Base-by-base conservation (phyloP, 2,888 invertebrate species). In the Cynaeus angustus region DNA sequence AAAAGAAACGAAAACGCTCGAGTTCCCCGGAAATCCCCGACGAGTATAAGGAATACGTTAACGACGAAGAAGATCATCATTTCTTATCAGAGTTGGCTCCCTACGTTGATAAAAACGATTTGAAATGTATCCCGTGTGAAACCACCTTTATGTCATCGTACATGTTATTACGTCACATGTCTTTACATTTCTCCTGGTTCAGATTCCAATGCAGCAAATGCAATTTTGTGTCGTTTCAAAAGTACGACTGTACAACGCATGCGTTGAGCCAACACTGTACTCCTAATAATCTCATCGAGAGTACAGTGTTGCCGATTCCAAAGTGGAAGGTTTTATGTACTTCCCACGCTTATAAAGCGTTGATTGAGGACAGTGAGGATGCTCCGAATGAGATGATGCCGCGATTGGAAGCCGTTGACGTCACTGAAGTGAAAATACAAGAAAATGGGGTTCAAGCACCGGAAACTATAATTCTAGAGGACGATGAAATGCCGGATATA, bases 161-260 rank as follows among this genome's bases (percentile, higher is more conserved):
- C 55, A 88, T 89, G 73, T 80, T 92, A 4, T 85, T 89, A 16
- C 84, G 86, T 55, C 93, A 93, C 76, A 89, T 91, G 84, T 89
- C 91, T 0, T 81, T 85, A 2, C 93, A 93, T 80, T 88, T 91
- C 68, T 90, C 90, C 69, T 92, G 92, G 90, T 88, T 90, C 77
- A 88, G 93, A 26, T 95, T 91, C 80, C 91, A 91, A 65, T 95
- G 95, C 80, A 91, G 90, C 78, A 83, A 91, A 12, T 95, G 95
- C 83, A 88, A 89, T 56, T 94, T 89, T 79, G 90, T 90, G 79
- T 89, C 91, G 69, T 92, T 90, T 74, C 85, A 88, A 9, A 91
- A 90, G 75, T 88, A 88, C 52, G 90, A 91, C 73, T 88, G 92
- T 46, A 87, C 90, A 0, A 88, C 89, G 70, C 93, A 93, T 79